Evolutionary conservation across 92 coral and sea anemone species (phyloP).

Genomic region (Muricea muricata): DNA sequence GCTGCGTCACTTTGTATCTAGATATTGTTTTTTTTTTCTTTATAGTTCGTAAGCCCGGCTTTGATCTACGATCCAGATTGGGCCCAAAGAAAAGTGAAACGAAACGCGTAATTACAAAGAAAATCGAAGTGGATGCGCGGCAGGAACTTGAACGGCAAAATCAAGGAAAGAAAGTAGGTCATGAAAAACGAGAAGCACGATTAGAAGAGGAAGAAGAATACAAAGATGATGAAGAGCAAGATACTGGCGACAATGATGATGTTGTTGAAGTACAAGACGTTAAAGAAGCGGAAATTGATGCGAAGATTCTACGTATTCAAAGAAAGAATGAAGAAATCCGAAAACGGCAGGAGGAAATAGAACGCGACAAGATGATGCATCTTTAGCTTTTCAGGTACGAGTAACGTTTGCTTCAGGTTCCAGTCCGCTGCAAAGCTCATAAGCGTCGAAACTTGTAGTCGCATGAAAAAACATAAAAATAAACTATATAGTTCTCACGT

Average conservation of each 20-base stretch:
- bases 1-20: background rate
- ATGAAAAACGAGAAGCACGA: background rate
- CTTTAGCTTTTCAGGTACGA: conserved; percentile 9
- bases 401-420: background rate
- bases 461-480: too few relatives aligned
- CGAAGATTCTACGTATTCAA: conserved; percentile 29
- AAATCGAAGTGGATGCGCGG: background rate
- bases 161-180: background rate
- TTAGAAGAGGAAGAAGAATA: background rate
- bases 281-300: conserved; percentile 33
- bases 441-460: too few relatives aligned
- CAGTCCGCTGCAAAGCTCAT: too few relatives aligned
- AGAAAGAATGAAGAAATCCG: conserved; percentile 25
- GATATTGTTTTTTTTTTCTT: background rate
- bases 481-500: too few relatives aligned
- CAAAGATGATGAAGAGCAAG: background rate
- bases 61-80: conserved; percentile 38
- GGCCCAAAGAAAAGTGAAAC: conserved; percentile 19
- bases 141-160: background rate
- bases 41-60: background rate
- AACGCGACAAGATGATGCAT: conserved; percentile 37
- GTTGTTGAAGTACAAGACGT: background rate
- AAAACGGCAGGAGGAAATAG: conserved; percentile 29
- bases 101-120: background rate
- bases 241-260: background rate